phyloP scores from a whole-genome alignment of 2,113 vertebrate genomes.

The Cathartes aura region DNA sequence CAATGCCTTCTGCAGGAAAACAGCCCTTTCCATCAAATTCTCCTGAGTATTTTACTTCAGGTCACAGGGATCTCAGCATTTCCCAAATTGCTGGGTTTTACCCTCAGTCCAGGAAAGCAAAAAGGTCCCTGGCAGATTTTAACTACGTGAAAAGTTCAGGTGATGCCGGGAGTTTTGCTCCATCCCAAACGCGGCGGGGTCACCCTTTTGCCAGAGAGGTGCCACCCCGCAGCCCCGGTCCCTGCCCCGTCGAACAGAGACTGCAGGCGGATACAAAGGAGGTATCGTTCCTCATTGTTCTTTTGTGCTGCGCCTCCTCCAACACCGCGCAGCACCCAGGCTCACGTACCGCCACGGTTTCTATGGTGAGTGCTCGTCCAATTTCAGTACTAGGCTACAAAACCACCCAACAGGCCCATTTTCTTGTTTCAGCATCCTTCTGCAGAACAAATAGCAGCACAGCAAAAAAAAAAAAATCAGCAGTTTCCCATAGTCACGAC shows the following conservation, averaged over 20 bases:
- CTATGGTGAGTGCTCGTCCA: conserved; percentile 48
- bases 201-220: not conserved
- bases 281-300: not conserved
- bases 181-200: rapidly evolving
- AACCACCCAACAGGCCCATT: conserved; percentile 3
- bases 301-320: not conserved
- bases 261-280: rapidly evolving
- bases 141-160: not conserved
- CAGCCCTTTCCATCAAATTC: not conserved
- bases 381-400: not conserved
- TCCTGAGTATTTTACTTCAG: not conserved
- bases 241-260: rapidly evolving
- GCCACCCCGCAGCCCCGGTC: not conserved
- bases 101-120: not conserved
- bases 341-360: conserved; percentile 12
- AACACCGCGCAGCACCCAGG: not conserved
- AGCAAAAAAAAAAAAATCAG: not conserved
- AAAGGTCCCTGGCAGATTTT: not conserved
- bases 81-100: not conserved
- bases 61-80: not conserved
- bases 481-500: rapidly evolving
- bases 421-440: not conserved
- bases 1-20: not conserved
- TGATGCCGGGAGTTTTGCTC: rapidly evolving
- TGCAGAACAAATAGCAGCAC: not conserved